Conservation (phyloP, 2,797 vertebrate genomes). For the Melanotaenia maccullochi region DNA sequence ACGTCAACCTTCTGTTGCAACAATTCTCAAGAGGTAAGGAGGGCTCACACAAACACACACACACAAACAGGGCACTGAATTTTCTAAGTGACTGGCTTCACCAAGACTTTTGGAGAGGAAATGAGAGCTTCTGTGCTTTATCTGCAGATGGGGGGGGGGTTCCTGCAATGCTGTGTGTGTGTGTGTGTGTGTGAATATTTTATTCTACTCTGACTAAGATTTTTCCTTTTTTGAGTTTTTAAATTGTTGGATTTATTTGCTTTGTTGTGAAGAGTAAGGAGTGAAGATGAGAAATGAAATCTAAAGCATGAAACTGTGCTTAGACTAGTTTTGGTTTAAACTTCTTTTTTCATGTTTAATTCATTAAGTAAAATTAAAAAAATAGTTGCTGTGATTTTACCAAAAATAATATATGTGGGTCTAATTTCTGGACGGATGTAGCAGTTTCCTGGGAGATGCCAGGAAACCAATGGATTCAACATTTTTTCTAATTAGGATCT, state of each 20-base stretch:
- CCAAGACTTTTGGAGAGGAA: conserved; percentile 41
- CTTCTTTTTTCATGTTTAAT: not conserved
- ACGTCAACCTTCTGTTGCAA: conserved; percentile 53
- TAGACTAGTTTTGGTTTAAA: not conserved
- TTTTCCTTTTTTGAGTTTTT: not conserved
- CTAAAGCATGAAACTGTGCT: not conserved
- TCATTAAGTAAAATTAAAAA: not conserved
- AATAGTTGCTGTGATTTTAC: not conserved
- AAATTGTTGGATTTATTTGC: not conserved
- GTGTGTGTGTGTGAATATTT: not conserved
- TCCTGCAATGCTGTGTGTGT: not conserved
- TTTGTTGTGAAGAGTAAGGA: not conserved
- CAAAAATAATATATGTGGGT: not conserved
- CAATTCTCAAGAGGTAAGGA: conserved; percentile 41
- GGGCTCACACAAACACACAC: not conserved
- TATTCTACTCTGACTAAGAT: not conserved
- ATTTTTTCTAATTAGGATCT: no score
- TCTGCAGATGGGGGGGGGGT: conserved; percentile 16
- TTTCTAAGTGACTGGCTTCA: conserved; percentile 19
- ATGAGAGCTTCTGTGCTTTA: conserved; percentile 43
- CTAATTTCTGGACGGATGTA: not conserved
- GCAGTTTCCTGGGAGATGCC: not conserved
- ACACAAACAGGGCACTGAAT: conserved; percentile 1
- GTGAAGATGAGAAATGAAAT: conserved; percentile 1
- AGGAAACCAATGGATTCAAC: not conserved